Evolutionary conservation across 1,140 invertebrate species (phyloP).

Genomic region (Aphidius ervi): DNA sequence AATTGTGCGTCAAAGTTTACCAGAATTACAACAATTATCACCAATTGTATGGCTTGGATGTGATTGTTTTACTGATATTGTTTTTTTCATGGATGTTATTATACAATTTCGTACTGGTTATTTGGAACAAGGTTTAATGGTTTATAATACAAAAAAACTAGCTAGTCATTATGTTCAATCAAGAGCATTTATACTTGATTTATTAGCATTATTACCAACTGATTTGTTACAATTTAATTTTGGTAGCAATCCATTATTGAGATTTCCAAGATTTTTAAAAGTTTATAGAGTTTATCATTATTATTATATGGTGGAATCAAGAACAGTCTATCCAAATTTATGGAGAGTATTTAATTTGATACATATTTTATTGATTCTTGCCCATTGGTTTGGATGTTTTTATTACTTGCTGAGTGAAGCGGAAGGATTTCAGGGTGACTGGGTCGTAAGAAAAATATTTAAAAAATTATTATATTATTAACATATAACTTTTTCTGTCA

Average conservation of each 20-base stretch:
- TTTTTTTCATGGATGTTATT: conserved; percentile 82
- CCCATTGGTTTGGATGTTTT: conserved; percentile 97
- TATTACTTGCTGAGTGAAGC: conserved; percentile 91
- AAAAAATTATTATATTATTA: too few species aligned
- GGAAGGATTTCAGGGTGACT: conserved; percentile 84
- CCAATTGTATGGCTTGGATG: conserved; percentile 73
- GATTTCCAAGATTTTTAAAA: conserved; percentile 80
- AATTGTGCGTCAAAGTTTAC: conserved; percentile 90
- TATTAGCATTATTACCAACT: conserved; percentile 77
- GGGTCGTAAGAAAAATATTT: conserved; percentile 56
- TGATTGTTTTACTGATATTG: conserved; percentile 79
- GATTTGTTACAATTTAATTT: conserved; percentile 81
- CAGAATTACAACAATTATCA: conserved; percentile 72
- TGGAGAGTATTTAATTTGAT: conserved; percentile 94
- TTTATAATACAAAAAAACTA: conserved; percentile 84
- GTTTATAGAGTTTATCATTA: conserved; percentile 88
- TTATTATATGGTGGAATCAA: conserved; percentile 93
- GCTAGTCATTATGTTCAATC: conserved; percentile 85
- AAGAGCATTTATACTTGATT: conserved; percentile 80
- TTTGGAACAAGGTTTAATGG: conserved; percentile 90
- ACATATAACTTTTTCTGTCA: too few species aligned
- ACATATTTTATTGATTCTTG: conserved; percentile 89
- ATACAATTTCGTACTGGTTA: conserved; percentile 95
- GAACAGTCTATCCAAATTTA: conserved; percentile 92
- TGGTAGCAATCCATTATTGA: conserved; percentile 73